Evolutionary conservation across 2,113 vertebrate genomes (phyloP).

Genomic region (Ceyx melanurus): DNA sequence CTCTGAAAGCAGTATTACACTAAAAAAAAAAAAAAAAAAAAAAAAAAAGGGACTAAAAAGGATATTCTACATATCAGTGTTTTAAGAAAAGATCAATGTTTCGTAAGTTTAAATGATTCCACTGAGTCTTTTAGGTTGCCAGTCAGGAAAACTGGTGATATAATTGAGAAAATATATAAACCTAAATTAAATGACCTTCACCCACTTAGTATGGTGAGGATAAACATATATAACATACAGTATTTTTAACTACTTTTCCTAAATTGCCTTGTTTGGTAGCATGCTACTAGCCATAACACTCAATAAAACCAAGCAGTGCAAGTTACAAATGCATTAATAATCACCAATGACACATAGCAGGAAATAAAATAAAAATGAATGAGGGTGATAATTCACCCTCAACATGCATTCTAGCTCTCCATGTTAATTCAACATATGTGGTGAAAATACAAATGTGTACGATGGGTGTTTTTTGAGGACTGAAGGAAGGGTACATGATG

Average conservation of each 20-base stretch:
- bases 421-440: conserved; percentile 28
- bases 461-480: neutral
- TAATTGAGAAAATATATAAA: conserved; percentile 31
- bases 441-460: neutral
- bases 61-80: neutral
- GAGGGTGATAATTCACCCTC: neutral
- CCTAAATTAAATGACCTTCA: conserved; percentile 47
- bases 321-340: conserved; percentile 59
- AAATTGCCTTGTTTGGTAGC: conserved; percentile 31
- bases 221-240: neutral
- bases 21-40: neutral
- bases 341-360: conserved; percentile 41
- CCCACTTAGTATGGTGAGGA: neutral
- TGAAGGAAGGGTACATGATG: neutral
- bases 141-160: conserved; percentile 19
- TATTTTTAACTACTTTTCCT: neutral
- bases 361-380: conserved; percentile 51
- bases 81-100: neutral
- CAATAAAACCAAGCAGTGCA: conserved; percentile 54
- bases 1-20: conserved; percentile 5
- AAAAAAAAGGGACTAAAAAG: neutral
- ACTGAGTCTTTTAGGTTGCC: neutral
- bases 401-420: conserved; percentile 27
- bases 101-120: conserved; percentile 21
- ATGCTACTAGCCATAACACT: conserved; percentile 58